Percentiles rank a stretch among this genome's conserved stretches.
Evolutionary conservation across 30 jellyfish, hydroid and myxozoan species (phyloP).

Genomic region (Sanderia malayensis): DNA sequence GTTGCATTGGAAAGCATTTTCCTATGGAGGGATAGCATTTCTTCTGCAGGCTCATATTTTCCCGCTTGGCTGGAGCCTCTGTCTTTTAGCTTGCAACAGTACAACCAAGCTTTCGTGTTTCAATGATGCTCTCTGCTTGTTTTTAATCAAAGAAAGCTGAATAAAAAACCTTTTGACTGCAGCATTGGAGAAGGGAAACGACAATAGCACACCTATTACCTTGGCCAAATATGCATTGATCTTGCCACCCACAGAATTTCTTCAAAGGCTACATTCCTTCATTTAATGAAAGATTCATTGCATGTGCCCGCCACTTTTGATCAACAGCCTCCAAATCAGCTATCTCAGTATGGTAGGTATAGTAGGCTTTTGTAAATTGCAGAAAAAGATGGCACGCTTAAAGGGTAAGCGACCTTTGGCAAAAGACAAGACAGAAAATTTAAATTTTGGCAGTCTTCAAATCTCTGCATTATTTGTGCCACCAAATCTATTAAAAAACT

Average conservation of each 20-base stretch:
- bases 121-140: slow-evolving; percentile 16
- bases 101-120: slow-evolving; percentile 31
- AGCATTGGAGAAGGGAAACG: slow-evolving; percentile 53
- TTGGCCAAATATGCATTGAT: slow-evolving; percentile 3
- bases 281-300: neutral
- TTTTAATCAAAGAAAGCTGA: slow-evolving; percentile 33
- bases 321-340: slow-evolving; percentile 23
- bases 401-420: slow-evolving; percentile 4
- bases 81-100: slow-evolving; percentile 18
- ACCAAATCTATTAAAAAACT: slow-evolving; percentile 23
- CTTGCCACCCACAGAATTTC: neutral
- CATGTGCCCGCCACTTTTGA: slow-evolving; percentile 44
- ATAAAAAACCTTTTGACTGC: slow-evolving; percentile 35
- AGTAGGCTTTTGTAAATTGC: slow-evolving; percentile 20
- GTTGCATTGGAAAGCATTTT: slow-evolving; percentile 4
- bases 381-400: slow-evolving; percentile 27
- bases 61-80: neutral
- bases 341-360: slow-evolving; percentile 9
- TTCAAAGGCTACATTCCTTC: neutral
- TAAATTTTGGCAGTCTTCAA: slow-evolving; percentile 14
- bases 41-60: slow-evolving; percentile 1
- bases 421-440: neutral
- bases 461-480: slow-evolving; percentile 5
- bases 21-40: neutral
- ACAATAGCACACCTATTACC: slow-evolving; percentile 14